Evolutionary conservation across 2,797 vertebrate genomes (phyloP).

Genomic region (Coendou prehensilis): DNA sequence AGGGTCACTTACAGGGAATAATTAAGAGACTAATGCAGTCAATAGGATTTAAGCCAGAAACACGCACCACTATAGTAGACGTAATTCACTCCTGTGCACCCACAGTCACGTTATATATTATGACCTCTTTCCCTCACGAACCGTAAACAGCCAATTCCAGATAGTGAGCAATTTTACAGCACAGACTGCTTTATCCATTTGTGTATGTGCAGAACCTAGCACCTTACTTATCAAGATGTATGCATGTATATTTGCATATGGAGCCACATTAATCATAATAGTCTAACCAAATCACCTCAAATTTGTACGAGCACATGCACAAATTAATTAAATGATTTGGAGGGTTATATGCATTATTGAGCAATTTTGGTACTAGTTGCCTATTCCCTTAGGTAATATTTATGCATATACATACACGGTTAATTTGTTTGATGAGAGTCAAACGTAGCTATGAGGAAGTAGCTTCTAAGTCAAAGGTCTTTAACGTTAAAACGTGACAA

Average conservation of each 20-base stretch:
- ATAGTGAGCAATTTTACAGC: not conserved
- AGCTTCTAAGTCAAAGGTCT: not conserved
- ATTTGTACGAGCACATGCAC: not conserved
- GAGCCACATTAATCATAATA: not conserved
- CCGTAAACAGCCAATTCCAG: not conserved
- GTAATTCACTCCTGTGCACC: not conserved
- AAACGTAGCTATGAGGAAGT: not conserved
- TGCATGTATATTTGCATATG: not conserved
- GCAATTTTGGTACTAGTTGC: not conserved
- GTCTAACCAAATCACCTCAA: not conserved
- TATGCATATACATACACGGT: not conserved
- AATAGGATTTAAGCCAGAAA: not conserved
- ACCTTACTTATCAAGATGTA: not conserved
- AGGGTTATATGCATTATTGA: not conserved
- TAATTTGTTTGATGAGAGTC: constrained; percentile 13
- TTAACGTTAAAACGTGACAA: not conserved
- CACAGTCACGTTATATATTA: not conserved
- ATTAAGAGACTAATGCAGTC: constrained; percentile 7
- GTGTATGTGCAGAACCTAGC: not conserved
- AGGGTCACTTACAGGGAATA: not conserved
- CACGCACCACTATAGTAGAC: not conserved
- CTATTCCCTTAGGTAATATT: not conserved
- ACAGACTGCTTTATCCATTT: not conserved
- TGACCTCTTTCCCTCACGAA: not conserved
- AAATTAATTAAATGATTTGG: not conserved